These are phyloP conservation scores for Netelia virgata DNA, from an alignment of 2,888 invertebrate species.

Conservation along the genomic window DNA sequence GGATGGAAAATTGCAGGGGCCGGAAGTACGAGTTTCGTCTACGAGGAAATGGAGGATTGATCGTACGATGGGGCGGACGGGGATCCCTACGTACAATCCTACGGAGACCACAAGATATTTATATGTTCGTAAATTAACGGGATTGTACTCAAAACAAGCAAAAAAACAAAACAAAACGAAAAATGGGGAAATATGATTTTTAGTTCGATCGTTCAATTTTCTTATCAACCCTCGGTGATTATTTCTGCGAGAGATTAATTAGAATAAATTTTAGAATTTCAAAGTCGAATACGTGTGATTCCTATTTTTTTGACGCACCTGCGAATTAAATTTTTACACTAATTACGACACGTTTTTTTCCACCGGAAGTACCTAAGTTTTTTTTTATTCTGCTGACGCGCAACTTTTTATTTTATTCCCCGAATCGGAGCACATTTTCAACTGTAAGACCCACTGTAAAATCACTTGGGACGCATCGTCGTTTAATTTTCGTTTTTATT, in stretches of 20 bases:
- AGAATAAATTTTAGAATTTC: too few relatives aligned
- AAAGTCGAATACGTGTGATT: too few relatives aligned
- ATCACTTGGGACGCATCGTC: neutral
- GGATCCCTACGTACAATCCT: constrained; percentile 33
- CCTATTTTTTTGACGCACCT: too few relatives aligned
- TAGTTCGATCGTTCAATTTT: too few relatives aligned
- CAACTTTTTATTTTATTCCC: constrained; percentile 6
- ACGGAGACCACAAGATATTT: constrained; percentile 18
- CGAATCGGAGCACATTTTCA: neutral
- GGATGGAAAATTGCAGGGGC: constrained; percentile 67
- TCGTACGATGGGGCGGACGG: constrained; percentile 53
- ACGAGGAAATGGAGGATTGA: constrained; percentile 67
- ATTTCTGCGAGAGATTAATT: too few relatives aligned
- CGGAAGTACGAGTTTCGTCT: constrained; percentile 69
- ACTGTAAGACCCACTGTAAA: neutral
- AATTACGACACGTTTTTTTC: neutral
- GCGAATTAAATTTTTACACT: neutral
- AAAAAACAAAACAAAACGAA: too few relatives aligned
- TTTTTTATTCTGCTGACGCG: constrained; percentile 4
- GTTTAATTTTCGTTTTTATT: neutral
- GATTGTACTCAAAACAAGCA: neutral
- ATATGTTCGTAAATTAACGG: neutral
- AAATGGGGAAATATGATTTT: neutral
- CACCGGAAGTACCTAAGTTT: neutral
- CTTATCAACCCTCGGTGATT: too few relatives aligned